Evolutionary conservation across 1,140 invertebrate species (phyloP), one percentile per base, ranked within the genome.

Genomic region (Musca domestica): DNA sequence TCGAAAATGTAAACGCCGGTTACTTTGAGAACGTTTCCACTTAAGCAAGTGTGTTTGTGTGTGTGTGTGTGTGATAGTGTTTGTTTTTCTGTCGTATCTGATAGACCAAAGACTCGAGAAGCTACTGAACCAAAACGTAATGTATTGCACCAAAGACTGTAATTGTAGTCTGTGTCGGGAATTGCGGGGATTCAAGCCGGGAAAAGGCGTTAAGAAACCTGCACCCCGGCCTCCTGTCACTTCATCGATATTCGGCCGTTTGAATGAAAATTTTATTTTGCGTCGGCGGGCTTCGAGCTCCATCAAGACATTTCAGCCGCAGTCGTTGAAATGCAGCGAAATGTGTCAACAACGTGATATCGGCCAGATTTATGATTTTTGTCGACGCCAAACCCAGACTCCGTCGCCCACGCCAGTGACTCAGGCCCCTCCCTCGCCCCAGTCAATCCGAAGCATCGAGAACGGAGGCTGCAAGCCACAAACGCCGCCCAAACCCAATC

Each of bases 71-170:
- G 10, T 5, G n/a, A n/a, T n/a, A n/a, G n/a, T n/a, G n/a, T n/a
- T n/a, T n/a, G n/a, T n/a, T n/a, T n/a, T n/a, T n/a, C n/a, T n/a
- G 4, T 41, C 12, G 34, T 7, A 41, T 5, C 34, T 41, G 17
- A 19, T 34, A 61, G 34, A 61, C 56, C 56, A 61, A 61, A 61
- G 56, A 27, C 19, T 19, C 17, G 17, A 19, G 56, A 61, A 41
- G 10, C 34, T 61, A 34, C 34, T 30, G 46, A 47, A 61, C 41
- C 14, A 49, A 63, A 67, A 66, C 48, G 12, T 52, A 58, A 85
- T 84, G 83, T 78, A 77, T 72, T 85, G 84, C 73, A 76, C 75
- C 70, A 80, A 84, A 75, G 81, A 84, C 74, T 85, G 84, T 76
- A 75, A 74, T 34, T 85, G 84, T 71, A 81, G 83, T 27, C 73